Conservation (phyloP, 2,888 invertebrate species). For the Mythimna pallens region DNA sequence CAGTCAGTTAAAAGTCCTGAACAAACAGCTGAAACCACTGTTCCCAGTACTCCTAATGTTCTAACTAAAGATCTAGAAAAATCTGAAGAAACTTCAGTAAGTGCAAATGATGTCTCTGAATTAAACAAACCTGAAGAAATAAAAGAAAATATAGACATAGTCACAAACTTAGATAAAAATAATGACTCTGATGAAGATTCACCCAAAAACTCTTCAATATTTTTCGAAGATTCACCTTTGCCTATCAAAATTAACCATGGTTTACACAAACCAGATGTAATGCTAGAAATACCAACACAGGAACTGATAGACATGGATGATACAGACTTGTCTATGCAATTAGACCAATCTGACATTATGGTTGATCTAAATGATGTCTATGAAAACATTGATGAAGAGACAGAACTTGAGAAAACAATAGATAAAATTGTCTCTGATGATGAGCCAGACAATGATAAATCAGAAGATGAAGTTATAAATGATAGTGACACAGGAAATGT, state of each 20-base stretch:
- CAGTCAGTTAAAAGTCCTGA: not conserved
- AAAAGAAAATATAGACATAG: conserved; percentile 7
- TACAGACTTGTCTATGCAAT: conserved; percentile 60
- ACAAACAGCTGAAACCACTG: not conserved
- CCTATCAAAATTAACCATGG: conserved; percentile 67
- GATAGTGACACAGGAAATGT: not conserved
- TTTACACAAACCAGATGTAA: conserved; percentile 80
- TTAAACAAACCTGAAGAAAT: conserved; percentile 7
- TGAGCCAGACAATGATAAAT: not conserved
- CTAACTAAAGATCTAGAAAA: not conserved
- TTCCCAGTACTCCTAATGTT: not conserved
- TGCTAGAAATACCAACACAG: conserved; percentile 84
- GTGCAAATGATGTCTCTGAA: not conserved
- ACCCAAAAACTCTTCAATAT: not conserved
- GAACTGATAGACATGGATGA: conserved; percentile 76
- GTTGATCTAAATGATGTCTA: conserved; percentile 35
- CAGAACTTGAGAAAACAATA: not conserved
- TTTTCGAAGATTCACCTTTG: conserved; percentile 5
- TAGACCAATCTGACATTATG: conserved; percentile 48
- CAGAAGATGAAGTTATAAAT: too few species aligned
- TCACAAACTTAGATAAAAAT: conserved; percentile 9
- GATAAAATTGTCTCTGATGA: not conserved
- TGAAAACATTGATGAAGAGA: not conserved
- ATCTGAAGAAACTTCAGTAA: not conserved
- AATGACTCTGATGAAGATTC: conserved; percentile 13